These are phyloP conservation scores for Phocoena phocoena DNA, from an alignment of 2,113 vertebrate species.

Conservation along the genomic window DNA sequence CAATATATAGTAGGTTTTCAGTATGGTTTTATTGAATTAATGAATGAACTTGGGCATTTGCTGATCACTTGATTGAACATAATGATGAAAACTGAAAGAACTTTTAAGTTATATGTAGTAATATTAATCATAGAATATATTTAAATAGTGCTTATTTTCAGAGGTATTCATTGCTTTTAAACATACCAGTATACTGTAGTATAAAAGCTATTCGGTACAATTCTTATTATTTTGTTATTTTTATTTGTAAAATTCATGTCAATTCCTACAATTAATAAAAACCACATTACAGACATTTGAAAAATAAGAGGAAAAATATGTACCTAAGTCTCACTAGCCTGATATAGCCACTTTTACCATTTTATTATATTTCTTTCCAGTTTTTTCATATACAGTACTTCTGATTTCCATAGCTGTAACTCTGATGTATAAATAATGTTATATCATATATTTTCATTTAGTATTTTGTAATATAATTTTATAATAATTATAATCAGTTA, in stretches of 20 bases:
- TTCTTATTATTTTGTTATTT: neutral
- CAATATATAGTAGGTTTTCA: neutral
- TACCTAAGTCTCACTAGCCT: neutral
- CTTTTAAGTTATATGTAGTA: neutral
- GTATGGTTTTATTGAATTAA: neutral
- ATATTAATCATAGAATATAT: neutral
- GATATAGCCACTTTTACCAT: neutral
- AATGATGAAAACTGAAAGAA: neutral
- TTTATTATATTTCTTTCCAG: slow-evolving; percentile 21
- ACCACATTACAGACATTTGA: neutral
- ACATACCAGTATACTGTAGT: neutral
- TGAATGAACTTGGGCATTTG: neutral
- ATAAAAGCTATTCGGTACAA: neutral
- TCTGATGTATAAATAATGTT: neutral
- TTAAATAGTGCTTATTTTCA: neutral
- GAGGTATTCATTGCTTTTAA: neutral
- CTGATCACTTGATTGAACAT: neutral
- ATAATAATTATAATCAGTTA: neutral
- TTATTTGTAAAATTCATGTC: slow-evolving; percentile 23
- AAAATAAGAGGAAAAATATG: neutral
- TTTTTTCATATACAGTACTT: neutral
- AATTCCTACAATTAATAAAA: slow-evolving; percentile 37
- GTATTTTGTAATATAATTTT: neutral
- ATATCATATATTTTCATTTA: neutral
- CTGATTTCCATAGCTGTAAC: neutral